Evolutionary conservation across 2,888 invertebrate genomes (phyloP).

Genomic region (Polylopha cassiicola): DNA sequence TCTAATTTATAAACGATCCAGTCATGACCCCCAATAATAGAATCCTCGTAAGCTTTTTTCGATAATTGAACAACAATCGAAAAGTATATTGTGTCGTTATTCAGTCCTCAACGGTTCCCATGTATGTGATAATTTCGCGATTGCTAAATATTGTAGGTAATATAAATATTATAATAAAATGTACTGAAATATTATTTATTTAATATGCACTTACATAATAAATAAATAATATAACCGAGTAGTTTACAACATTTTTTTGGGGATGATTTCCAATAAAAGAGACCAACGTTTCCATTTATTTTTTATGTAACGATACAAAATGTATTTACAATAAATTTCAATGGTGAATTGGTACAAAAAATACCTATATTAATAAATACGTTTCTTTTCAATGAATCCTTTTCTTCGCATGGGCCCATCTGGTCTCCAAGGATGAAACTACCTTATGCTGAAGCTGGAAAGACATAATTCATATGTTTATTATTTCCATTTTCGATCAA

Average conservation of each 20-base stretch:
- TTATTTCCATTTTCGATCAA: no score
- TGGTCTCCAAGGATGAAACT: no score
- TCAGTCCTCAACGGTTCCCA: no score
- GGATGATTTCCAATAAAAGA: no score
- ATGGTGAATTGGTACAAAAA: conserved; percentile 35
- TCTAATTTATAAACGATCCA: conserved; percentile 37
- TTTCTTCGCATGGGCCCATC: no score
- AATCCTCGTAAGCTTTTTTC: conserved; percentile 31
- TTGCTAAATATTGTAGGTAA: no score
- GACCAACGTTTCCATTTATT: no score
- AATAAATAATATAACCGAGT: background rate
- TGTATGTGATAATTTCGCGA: no score
- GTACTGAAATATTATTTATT: no score
- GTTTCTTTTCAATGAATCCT: conserved; percentile 2
- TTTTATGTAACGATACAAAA: conserved; percentile 19
- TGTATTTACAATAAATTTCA: conserved; percentile 21
- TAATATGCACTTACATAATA: background rate
- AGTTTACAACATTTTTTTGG: no score
- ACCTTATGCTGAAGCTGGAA: conserved; percentile 51
- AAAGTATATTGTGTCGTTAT: conserved; percentile 12
- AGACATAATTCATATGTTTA: conserved; percentile 3
- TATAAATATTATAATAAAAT: no score
- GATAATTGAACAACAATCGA: conserved; percentile 27
- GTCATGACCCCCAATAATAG: conserved; percentile 18
- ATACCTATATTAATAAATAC: conserved; percentile 13